Evolutionary conservation across 2,888 invertebrate genomes (phyloP).

Genomic region (Cryptocheilus praepositus): DNA sequence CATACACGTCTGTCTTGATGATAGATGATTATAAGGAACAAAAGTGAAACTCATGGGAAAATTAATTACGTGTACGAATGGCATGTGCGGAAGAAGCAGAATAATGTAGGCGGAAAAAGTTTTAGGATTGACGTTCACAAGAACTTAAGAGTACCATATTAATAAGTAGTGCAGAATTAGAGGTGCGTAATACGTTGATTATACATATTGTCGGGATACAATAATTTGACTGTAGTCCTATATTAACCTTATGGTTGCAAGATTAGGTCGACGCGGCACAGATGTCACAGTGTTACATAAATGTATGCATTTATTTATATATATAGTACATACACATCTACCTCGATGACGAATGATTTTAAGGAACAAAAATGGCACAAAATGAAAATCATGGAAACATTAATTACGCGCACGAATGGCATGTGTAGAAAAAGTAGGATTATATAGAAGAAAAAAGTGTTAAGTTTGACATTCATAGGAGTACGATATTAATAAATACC

Average conservation of each 20-base stretch:
- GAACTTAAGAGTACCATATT: not conserved
- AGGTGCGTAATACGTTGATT: not conserved
- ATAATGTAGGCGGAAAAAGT: not conserved
- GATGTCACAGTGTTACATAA: too few relatives aligned
- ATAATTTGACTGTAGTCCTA: not conserved
- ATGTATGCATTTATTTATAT: too few relatives aligned
- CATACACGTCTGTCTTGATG: too few relatives aligned
- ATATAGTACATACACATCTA: too few relatives aligned
- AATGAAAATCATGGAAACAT: too few relatives aligned
- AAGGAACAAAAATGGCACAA: too few relatives aligned
- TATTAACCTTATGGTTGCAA: not conserved
- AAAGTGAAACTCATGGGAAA: too few relatives aligned
- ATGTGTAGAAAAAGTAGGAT: slow-evolving; percentile 6
- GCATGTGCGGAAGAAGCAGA: slow-evolving; percentile 9
- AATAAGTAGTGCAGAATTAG: not conserved
- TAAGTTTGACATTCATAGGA: not conserved
- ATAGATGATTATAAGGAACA: too few relatives aligned
- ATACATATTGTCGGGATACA: not conserved
- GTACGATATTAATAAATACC: not conserved
- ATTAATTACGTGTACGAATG: too few relatives aligned
- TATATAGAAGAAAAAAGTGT: not conserved
- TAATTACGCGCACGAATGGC: too few relatives aligned
- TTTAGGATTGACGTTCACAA: not conserved
- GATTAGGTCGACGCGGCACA: too few relatives aligned
- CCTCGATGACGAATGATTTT: too few relatives aligned